Evolutionary conservation across 2,113 vertebrate genomes (phyloP), one percentile per base, ranked within the genome.

Genomic region (Hyaena hyaena): DNA sequence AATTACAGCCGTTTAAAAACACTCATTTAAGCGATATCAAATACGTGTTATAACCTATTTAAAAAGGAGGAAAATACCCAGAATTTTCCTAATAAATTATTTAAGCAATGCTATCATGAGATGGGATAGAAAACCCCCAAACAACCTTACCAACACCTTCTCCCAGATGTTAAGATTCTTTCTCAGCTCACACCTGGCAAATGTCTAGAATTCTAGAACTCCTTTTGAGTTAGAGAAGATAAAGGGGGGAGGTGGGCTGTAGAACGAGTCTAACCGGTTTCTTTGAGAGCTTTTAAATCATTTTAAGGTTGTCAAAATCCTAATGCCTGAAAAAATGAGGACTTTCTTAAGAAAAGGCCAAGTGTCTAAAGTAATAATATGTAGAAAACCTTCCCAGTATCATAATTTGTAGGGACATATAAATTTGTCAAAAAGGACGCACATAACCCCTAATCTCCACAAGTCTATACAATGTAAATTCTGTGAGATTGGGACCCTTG

Each of bases 1-100:
- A 86, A 82, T 14, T 50, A 76, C 31, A 88, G 28, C 48, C 89
- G 39, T 89, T 93, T 86, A 87, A 96, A 97, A 93, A 55, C 80
- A 97, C 71, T 83, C 43, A 48, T 39, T 53, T 81, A 90, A 97
- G 43, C 63, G 33, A 66, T 74, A 77, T 31, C 88, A 58, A 74
- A n/a, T 58, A 88, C 31, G 31, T n/a, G 39, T 31, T 83, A 71
- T 69, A 39, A 85, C 61, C 80, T 85, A 73, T 23, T 77, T 50
- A 73, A 88, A 43, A 11, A 96, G n/a, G 16, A 93, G 90, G 23
- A 65, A 90, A 90, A 88, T 53, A 50, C 39, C 71, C 15, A 35
- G 61, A 87, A 33, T 95, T 76, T 74, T 77, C 82, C 79, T 92
- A 68, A 39, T 85, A 68, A 89, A 93, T 87, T 82, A 91, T 5